Evolutionary conservation across 2,113 vertebrate genomes (phyloP).

Genomic region (Limnothrissa miodon): DNA sequence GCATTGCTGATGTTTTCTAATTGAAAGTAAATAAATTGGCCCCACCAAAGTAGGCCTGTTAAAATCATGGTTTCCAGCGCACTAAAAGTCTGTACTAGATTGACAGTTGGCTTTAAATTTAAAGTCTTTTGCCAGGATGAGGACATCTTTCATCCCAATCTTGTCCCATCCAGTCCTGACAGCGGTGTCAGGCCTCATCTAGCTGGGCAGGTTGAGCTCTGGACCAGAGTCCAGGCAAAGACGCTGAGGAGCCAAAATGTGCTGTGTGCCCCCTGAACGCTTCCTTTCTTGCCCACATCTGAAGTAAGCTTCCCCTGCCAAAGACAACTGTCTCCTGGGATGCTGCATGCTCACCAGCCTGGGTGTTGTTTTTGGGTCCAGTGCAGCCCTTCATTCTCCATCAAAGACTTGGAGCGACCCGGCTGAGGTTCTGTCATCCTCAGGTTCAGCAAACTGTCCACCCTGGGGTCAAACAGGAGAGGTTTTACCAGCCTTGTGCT

Average conservation of each 20-base stretch:
- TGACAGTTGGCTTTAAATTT: background rate
- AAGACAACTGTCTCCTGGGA: background rate
- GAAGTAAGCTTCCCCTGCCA: background rate
- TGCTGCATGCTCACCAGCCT: background rate
- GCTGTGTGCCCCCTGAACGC: background rate
- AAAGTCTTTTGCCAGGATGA: background rate
- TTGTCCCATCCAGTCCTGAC: background rate
- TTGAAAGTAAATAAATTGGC: background rate
- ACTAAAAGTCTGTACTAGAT: background rate
- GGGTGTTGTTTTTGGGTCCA: background rate
- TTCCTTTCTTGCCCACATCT: background rate
- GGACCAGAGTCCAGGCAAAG: background rate
- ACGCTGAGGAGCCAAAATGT: too few species aligned
- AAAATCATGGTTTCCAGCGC: too few species aligned
- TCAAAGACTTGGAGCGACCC: background rate
- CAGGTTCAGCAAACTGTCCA: background rate
- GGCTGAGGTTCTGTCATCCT: background rate
- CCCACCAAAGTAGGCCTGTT: background rate
- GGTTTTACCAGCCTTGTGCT: background rate
- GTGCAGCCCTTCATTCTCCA: background rate
- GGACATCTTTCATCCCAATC: background rate
- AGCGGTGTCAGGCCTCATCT: background rate
- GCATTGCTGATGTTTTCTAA: background rate
- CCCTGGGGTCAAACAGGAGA: background rate
- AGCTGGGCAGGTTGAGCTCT: background rate